Base-by-base conservation (phyloP, 1,140 invertebrate genomes). In the Lethrus apterus region DNA sequence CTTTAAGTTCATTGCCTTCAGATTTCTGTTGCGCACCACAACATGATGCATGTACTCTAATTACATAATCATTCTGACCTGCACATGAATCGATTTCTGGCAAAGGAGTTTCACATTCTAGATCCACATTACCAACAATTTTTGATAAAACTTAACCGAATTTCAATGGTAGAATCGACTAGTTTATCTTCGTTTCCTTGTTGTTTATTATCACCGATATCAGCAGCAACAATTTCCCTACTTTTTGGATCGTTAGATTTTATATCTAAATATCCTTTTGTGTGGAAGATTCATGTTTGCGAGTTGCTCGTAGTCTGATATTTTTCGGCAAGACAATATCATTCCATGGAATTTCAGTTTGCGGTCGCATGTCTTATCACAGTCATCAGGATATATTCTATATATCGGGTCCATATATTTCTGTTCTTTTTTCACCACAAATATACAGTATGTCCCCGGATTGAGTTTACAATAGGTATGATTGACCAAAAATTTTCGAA, bases 321-420 rank as follows among this genome's bases (percentile, higher is more conserved):
- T 42, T 42, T 17, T 24, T 26, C 14, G 40, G 40, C 18, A 42
- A 26, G 3, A 21, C 29, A 2, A 42, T n/a, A 2, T 42, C 21
- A 13, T 21, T 29, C 40, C 40, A 42, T 1, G 40, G 40, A 15
- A 42, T 42, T 29, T 42, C 40, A 3, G 23, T 42, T 4, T 42
- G 18, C 4, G 40, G 40, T 18, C 40, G 24, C 40, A 42, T 23
- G 24, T 17, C 3, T 21, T 42, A 17, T 42, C 40, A 17, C 40
- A 42, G 29, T 42, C 40, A 4, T 42, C 40, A 5, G 40, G 40
- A 17, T 26, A 42, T 7, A 26, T n/a, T 15, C 29, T 42, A 19
- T 42, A 42, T 1, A 24, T 15, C 2, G 21, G 21, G 18, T 42
- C 40, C 21, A 42, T 4, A 29, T 42, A 42, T n/a, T n/a, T n/a